Base-by-base conservation (phyloP, 2,113 vertebrate species). In the Hemichromis elongatus region DNA sequence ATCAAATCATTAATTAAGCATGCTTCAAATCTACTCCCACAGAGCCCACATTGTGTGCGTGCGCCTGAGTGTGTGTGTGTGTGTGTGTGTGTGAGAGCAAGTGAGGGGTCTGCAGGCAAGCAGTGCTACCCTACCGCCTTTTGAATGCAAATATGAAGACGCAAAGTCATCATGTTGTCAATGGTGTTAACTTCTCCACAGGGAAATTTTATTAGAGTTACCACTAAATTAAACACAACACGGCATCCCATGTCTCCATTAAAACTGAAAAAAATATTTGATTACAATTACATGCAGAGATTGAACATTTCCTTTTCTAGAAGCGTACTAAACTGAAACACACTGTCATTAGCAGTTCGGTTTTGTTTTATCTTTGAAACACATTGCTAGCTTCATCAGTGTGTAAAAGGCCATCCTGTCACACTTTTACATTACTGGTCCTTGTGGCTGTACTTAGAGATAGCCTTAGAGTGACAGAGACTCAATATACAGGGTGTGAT, bases 1-100 rank as follows among this genome's bases (percentile, higher is more conserved):
- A 86, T 79, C 30, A 86, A 81, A 87, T 86, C 81, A 90, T 91
- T 92, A 90, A 92, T 90, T 89, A 90, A 82, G 79, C 56, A 70
- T 54, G 75, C 83, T 61, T 87, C 89, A 89, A 42, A 86, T 84
- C 83, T 57, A 8, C 80, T 81, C 87, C 87, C 80, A 85, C 75
- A 79, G 86, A 83, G 80, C 30, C 28, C n/a, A 19, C 18, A 3
- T 5, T 73, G 75, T 59, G 53, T 70, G 77, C 75, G 54, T n/a
- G 63, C 18, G 57, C 61, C 37, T 61, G 42, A 16, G 35, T 53
- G 52, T 54, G 56, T 26, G 54, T 0, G 42, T 9, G 11, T 3
- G 18, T 26, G 26, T 19, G 9, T 82, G 55, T 50, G 28, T 75
- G 10, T 13, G 45, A n/a, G 70, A 52, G 45, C 24, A 10, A 75